Evolutionary conservation across 2,888 invertebrate genomes (phyloP).

Genomic region (Cosmopolites sordidus): DNA sequence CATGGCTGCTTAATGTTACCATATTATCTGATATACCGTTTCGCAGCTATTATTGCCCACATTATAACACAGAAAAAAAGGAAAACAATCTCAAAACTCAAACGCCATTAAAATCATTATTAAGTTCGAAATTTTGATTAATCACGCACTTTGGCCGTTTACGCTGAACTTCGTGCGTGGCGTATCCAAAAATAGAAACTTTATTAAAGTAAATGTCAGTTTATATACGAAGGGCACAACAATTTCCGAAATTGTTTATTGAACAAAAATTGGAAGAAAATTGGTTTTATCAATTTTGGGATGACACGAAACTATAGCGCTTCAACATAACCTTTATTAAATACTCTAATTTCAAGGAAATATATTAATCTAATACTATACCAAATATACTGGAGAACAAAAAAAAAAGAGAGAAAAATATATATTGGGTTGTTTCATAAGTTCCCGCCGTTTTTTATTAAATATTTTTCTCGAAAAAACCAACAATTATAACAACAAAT

Average conservation of each 20-base stretch:
- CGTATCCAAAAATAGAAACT: conserved; percentile 1
- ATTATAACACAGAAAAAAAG: background rate
- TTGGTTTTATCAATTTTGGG: background rate
- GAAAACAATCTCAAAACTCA: background rate
- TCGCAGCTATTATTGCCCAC: background rate
- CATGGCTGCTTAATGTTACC: background rate
- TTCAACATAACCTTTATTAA: background rate
- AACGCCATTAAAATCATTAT: background rate
- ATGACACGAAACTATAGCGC: background rate
- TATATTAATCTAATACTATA: no score
- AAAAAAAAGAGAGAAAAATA: no score
- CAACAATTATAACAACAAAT: no score
- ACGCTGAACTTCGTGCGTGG: background rate
- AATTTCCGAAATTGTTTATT: conserved; percentile 1
- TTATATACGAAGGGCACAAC: background rate
- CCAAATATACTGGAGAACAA: no score
- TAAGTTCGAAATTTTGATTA: conserved; percentile 1
- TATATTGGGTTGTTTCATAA: no score
- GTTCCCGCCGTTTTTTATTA: no score
- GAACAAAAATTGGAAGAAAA: conserved; percentile 1
- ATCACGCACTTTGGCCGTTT: background rate
- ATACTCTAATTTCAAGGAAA: no score
- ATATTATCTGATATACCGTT: background rate
- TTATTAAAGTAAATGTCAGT: conserved; percentile 1
- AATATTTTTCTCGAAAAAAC: no score